Evolutionary conservation across 2,888 invertebrate genomes (phyloP).

Genomic region (Athripsodes cinereus): DNA sequence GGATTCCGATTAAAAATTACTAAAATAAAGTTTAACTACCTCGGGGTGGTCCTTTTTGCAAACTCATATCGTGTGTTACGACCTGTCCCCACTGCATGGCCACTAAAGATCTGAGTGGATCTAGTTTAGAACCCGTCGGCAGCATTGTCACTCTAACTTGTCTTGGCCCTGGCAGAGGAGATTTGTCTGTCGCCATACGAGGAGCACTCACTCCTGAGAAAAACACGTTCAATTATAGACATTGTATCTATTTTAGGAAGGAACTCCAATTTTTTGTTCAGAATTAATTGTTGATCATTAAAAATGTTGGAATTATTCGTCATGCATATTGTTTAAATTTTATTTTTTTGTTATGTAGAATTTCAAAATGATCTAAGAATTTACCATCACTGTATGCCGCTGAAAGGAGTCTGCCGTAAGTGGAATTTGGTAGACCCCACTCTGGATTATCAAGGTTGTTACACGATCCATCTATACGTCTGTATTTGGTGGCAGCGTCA

Average conservation of each 20-base stretch:
- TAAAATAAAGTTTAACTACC: not conserved
- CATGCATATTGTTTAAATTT: no score
- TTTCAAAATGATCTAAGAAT: no score
- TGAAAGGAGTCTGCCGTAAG: slow-evolving; percentile 34
- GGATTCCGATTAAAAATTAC: not conserved
- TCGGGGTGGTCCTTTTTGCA: not conserved
- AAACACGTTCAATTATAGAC: no score
- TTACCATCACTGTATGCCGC: slow-evolving; percentile 37
- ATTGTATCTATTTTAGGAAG: no score
- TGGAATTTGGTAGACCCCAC: slow-evolving; percentile 34
- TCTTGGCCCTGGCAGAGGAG: slow-evolving; percentile 34
- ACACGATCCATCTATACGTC: slow-evolving; percentile 36
- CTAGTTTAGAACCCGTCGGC: slow-evolving; percentile 27
- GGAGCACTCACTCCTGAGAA: not conserved
- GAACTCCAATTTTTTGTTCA: no score
- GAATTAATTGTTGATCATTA: no score
- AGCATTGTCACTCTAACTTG: slow-evolving; percentile 35
- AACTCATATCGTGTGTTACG: slow-evolving; percentile 32
- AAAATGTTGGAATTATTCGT: no score
- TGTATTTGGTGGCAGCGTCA: slow-evolving; percentile 25
- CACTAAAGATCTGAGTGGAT: slow-evolving; percentile 36
- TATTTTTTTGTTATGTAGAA: no score
- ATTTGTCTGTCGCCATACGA: not conserved
- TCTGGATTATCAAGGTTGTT: slow-evolving; percentile 33
- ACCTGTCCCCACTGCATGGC: slow-evolving; percentile 47